phyloP scores from a whole-genome alignment of 2,113 vertebrate species.

The Xenopus laevis region DNA sequence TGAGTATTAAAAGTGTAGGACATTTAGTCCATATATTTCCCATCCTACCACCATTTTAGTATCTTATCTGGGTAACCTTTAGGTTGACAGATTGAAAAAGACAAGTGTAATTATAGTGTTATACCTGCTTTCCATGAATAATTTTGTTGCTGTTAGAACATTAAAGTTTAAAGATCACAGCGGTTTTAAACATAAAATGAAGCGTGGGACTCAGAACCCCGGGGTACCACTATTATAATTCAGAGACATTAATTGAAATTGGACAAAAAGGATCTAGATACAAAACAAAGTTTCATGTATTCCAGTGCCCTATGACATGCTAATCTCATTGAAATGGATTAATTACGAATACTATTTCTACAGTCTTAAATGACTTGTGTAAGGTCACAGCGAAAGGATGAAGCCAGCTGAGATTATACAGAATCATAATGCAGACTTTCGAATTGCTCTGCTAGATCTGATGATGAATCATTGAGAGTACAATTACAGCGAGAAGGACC shows the following conservation, averaged over 20 bases:
- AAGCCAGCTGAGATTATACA: slow-evolving; percentile 48
- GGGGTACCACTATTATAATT: slow-evolving; percentile 30
- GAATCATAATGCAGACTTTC: slow-evolving; percentile 47
- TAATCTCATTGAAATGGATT: slow-evolving; percentile 65
- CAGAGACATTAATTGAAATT: slow-evolving; percentile 35
- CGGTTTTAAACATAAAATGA: background rate
- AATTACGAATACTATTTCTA: slow-evolving; percentile 65
- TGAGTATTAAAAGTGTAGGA: too few relatives aligned
- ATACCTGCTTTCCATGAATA: background rate
- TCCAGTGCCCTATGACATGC: slow-evolving; percentile 57
- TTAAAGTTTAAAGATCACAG: background rate
- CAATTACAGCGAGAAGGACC: slow-evolving; percentile 12
- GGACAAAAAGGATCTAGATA: slow-evolving; percentile 46
- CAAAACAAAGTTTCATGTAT: slow-evolving; percentile 47
- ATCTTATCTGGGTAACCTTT: too few relatives aligned
- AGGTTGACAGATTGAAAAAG: too few relatives aligned
- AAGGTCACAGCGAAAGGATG: slow-evolving; percentile 59
- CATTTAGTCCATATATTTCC: too few relatives aligned
- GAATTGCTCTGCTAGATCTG: slow-evolving; percentile 7
- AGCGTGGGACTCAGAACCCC: background rate
- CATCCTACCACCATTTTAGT: too few relatives aligned
- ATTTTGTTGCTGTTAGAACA: background rate
- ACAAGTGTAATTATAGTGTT: background rate
- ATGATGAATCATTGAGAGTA: slow-evolving; percentile 14
- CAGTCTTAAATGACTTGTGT: slow-evolving; percentile 53